Conservation (phyloP, 2,888 invertebrate genomes). For the Elmis aenea region DNA sequence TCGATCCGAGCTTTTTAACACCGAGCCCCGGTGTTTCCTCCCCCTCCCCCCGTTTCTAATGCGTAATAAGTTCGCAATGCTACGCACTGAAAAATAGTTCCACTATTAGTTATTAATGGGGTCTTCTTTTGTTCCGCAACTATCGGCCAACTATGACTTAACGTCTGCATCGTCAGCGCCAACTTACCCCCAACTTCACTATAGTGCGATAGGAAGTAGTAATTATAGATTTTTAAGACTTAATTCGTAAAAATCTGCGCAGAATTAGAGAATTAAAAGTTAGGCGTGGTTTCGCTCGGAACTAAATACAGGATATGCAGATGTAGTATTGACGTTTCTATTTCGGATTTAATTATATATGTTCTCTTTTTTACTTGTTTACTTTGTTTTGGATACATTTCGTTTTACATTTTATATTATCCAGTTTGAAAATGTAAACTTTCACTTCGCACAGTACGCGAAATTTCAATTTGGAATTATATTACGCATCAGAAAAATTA, state of each 20-base stretch:
- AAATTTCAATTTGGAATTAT: no score
- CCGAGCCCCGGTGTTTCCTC: conserved; percentile 42
- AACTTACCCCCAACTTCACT: conserved; percentile 25
- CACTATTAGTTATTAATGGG: no score
- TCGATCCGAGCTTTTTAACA: conserved; percentile 60
- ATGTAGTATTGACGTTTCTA: conserved; percentile 48
- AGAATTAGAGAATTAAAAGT: conserved; percentile 48
- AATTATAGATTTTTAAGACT: conserved; percentile 43
- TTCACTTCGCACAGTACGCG: no score
- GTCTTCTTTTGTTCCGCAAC: conserved; percentile 13
- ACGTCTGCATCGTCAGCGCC: conserved; percentile 20
- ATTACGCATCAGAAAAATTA: no score
- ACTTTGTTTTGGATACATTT: conserved; percentile 31
- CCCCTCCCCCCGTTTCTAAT: conserved; percentile 29
- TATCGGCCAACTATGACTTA: conserved; percentile 12
- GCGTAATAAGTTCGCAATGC: conserved; percentile 32
- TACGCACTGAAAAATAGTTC: conserved; percentile 32
- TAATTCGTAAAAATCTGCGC: conserved; percentile 47
- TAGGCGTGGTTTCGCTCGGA: conserved; percentile 43
- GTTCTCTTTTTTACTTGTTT: conserved; percentile 41
- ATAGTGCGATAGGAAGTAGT: conserved; percentile 37
- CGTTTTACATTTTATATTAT: conserved; percentile 30
- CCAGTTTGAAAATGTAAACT: conserved; percentile 28
- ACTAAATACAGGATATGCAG: conserved; percentile 35
- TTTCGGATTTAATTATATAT: conserved; percentile 48